Evolutionary conservation across 37 sponge, comb jelly and placozoan genomes (phyloP).

Genomic region (Chondrilla cf. caribensis): DNA sequence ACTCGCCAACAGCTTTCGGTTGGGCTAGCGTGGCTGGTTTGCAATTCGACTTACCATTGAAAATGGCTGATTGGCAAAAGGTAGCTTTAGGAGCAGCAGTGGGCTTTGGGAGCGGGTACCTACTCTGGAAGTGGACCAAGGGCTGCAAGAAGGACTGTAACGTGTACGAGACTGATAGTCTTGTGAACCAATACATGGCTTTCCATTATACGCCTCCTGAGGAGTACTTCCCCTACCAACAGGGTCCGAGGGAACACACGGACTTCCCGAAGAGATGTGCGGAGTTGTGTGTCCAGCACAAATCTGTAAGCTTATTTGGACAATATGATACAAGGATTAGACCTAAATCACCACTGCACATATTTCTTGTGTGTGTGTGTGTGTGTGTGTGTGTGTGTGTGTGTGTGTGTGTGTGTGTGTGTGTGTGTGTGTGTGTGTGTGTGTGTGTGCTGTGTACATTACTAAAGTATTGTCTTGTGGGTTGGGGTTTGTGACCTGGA

Average conservation of each 20-base stretch:
- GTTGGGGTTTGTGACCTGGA: too few species aligned
- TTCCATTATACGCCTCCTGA: conserved; percentile 66
- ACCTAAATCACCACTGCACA: too few species aligned
- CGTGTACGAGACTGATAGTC: conserved; percentile 53
- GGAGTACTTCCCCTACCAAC: conserved; percentile 46
- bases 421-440: too few species aligned
- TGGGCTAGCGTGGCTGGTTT: not conserved
- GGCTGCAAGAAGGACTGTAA: not conserved
- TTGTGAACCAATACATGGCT: conserved; percentile 74
- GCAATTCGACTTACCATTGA: not conserved
- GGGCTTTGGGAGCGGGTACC: not conserved
- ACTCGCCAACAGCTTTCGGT: too few species aligned
- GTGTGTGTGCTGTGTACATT: not conserved
- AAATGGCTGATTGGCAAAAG: conserved; percentile 26
- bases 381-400: too few species aligned
- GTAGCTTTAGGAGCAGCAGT: not conserved
- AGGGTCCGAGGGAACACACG: conserved; percentile 49
- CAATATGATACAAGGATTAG: too few species aligned
- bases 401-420: too few species aligned
- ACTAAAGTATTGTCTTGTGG: too few species aligned
- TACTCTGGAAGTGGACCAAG: conserved; percentile 2
- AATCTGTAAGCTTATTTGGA: conserved; percentile 31
- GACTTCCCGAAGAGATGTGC: conserved; percentile 82
- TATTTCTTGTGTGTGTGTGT: too few species aligned
- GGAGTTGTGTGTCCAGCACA: conserved; percentile 64